Percentiles rank a stretch among this genome's conserved stretches.
phyloP scores from a whole-genome alignment of 2,888 invertebrate species.

The Pristionchus arcanus region DNA sequence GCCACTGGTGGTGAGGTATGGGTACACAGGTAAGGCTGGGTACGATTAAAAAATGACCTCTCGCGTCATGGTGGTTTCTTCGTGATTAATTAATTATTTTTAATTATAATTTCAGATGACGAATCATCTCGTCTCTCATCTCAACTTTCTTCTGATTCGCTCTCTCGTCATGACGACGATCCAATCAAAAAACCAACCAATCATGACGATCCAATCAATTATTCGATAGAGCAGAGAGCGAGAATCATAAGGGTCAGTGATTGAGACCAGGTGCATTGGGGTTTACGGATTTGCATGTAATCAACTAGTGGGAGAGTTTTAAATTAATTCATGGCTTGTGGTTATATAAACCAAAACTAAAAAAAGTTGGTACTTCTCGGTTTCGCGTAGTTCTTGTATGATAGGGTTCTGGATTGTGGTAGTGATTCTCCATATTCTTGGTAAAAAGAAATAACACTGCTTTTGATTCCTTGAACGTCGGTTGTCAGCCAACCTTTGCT shows the following conservation, averaged over 20 bases:
- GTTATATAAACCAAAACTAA: background rate
- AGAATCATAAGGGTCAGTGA: background rate
- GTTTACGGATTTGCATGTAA: background rate
- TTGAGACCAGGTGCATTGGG: background rate
- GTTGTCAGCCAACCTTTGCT: background rate
- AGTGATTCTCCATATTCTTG: background rate
- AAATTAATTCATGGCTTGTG: background rate
- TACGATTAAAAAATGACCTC: no score
- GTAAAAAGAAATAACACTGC: background rate
- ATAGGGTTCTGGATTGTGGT: no score
- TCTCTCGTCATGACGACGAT: constrained; percentile 26
- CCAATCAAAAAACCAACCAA: no score
- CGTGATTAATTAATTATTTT: no score
- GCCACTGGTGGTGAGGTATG: no score
- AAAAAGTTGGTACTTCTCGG: background rate
- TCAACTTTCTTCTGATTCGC: constrained; percentile 31
- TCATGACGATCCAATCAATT: background rate
- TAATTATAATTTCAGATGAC: constrained; percentile 24
- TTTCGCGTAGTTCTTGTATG: background rate
- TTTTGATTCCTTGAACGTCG: background rate
- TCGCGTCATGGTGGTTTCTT: no score
- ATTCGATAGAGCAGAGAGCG: background rate
- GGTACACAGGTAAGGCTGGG: no score
- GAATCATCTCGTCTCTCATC: constrained; percentile 49
- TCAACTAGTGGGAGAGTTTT: background rate